Evolutionary conservation across 35 echinoderm and acorn worm species (phyloP), one percentile per base, ranked within the genome.

Genomic region (Eucidaris tribuloides): DNA sequence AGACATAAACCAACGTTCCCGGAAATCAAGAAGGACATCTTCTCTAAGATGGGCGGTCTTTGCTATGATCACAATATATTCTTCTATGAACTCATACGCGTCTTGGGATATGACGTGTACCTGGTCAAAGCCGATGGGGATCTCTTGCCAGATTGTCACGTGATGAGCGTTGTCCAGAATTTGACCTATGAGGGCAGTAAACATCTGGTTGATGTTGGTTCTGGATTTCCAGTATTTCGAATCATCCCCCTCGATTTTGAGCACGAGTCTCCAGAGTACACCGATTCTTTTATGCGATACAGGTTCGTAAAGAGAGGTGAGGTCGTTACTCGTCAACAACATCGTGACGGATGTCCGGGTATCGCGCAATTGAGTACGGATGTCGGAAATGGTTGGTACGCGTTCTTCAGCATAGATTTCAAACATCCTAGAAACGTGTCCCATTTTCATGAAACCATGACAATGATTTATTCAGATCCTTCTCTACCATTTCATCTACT

Each of bases 211-310:
- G 91, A 93, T 55, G 85, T 93, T 3, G 91, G 85, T 13, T 66
- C 78, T 84, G 91, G 85, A 14, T 93, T 83, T 85, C 80, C 86
- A n/a, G 78, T 81, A 4, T 88, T 83, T 25, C 48, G 62, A 18
- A 80, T 85, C 27, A 79, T 93, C 50, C 70, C 84, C 15, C 43
- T 93, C 3, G 58, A 93, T 36, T 93, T 93, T 58, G 85, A 84
- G 30, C 41, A 79, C 1, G 71, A 71, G 44, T 93, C 91, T 3
- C 66, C 79, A 13, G 81, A 55, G 31, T 88, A 88, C 15, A 57
- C 23, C 29, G 39, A 82, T 7, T 79, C 78, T 7, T 93, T 88
- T 60, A 55, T 88, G 14, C 65, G 70, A n/a, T 85, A 79, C 59
- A 65, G 87, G 80, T 93, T 88, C 33, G 62, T 88, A n/a, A 42